Evolutionary conservation across 2,888 invertebrate genomes (phyloP).

Genomic region (Nemapogon koenigi): DNA sequence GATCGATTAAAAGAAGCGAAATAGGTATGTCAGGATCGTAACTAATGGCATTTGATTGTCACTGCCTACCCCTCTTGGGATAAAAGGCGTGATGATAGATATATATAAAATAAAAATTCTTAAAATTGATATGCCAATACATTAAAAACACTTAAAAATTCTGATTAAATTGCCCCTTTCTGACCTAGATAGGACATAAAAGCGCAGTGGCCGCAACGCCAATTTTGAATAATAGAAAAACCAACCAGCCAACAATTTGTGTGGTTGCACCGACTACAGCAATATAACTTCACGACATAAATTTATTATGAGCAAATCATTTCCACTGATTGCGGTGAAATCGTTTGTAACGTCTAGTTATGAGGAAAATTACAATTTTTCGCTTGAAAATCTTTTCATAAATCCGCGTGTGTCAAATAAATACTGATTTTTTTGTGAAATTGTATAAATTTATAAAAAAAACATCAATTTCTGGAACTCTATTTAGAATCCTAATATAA

Average conservation of each 20-base stretch:
- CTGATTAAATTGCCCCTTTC: constrained; percentile 6
- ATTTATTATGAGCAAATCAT: constrained; percentile 10
- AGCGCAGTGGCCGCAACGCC: constrained; percentile 6
- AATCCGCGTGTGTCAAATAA: too few relatives aligned
- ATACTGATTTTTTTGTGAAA: too few relatives aligned
- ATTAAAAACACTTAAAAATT: constrained; percentile 6
- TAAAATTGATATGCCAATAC: too few relatives aligned
- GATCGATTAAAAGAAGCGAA: too few relatives aligned
- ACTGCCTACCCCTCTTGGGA: too few relatives aligned
- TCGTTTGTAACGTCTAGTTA: constrained; percentile 8
- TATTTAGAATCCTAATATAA: too few relatives aligned
- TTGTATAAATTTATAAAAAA: too few relatives aligned
- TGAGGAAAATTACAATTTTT: constrained; percentile 2
- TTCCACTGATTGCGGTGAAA: constrained; percentile 8
- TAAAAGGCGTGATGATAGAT: too few relatives aligned
- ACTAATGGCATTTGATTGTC: too few relatives aligned
- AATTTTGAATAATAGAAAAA: constrained; percentile 9
- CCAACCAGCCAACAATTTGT: constrained; percentile 7
- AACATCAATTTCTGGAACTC: too few relatives aligned
- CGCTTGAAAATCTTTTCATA: constrained; percentile 4
- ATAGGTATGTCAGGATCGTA: too few relatives aligned
- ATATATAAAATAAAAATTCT: too few relatives aligned
- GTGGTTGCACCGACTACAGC: constrained; percentile 1
- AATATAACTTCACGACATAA: constrained; percentile 7
- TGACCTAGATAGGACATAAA: constrained; percentile 5